Percentiles rank a stretch among this genome's conserved stretches.
Evolutionary conservation across 2,113 vertebrate species (phyloP).

Genomic region (Ochotona princeps): DNA sequence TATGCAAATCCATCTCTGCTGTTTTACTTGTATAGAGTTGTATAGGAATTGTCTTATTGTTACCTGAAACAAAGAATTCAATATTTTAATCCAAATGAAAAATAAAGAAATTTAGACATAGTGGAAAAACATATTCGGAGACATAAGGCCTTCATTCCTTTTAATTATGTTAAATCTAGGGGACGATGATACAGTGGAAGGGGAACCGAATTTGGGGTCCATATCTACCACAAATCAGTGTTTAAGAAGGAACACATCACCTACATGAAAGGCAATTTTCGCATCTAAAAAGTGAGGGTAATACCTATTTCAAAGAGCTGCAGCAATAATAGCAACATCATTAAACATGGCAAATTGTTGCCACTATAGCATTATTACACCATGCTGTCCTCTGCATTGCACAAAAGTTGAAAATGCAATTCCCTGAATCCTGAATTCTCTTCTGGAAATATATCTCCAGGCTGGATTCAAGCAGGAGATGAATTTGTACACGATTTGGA

Average conservation of each 20-base stretch:
- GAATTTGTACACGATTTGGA: not conserved
- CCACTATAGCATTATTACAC: not conserved
- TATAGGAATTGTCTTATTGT: not conserved
- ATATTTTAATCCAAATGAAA: slow-evolving; percentile 30
- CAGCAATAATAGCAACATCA: not conserved
- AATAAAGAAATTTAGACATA: not conserved
- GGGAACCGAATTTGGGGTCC: not conserved
- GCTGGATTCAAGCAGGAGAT: not conserved
- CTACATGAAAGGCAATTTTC: not conserved
- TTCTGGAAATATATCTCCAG: not conserved
- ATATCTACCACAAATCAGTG: not conserved
- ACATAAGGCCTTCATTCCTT: not conserved
- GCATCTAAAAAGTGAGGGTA: slow-evolving; percentile 15
- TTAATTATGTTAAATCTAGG: not conserved
- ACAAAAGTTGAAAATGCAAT: not conserved
- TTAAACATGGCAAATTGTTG: not conserved
- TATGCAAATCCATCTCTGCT: not conserved
- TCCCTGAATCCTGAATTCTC: not conserved
- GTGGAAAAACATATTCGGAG: not conserved
- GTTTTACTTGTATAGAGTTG: not conserved
- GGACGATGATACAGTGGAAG: not conserved
- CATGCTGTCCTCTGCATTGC: not conserved
- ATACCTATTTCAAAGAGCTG: not conserved
- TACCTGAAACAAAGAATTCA: not conserved
- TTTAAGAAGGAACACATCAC: not conserved